Evolutionary conservation across 2,888 invertebrate species (phyloP), one percentile per base, ranked within the genome.

Genomic region (Hirtodrosophila alboralis): DNA sequence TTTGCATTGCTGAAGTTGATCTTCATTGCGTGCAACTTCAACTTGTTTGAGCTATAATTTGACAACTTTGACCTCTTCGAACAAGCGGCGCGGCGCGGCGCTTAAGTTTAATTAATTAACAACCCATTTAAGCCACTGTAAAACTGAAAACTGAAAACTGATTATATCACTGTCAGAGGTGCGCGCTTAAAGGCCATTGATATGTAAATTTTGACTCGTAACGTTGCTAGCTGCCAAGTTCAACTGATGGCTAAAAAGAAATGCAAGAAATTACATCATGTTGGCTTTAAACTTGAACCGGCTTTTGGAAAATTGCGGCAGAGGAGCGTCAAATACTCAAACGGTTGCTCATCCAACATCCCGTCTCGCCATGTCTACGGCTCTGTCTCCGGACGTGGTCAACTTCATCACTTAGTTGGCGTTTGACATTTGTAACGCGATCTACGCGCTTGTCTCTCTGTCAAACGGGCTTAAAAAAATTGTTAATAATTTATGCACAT

Each of bases 231-330:
- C 47, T 38, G 63, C 64, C 75, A 81, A 80, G 81, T 84, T 84
- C 75, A 75, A 75, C 43, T 44, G 30, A 14, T 37, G 49, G 47
- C 51, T 45, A 66, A 72, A n/a, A 65, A 75, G 75, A 79, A 76
- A 83, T 67, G 65, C 52, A 21, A 53, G 53, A 61, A 66, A 73
- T 84, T 84, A 63, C 83, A 72, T 79, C 69, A 72, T 67, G 58
- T 53, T 40, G 61, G 49, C 61, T 75, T 72, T 79, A 75, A 79
- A 81, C 85, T 81, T 75, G 65, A 76, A 76, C 63, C 65, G 61
- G 31, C 68, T 41, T 34, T 48, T 43, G 31, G 16, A 30, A 34
- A 28, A 8, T 23, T 21, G 12, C 9, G 14, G 27, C 12, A 36
- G 13, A 28, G 12, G n/a, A 23, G 27, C 12, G 41, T 21, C 34